Evolutionary conservation across 2,113 vertebrate genomes (phyloP).

Genomic region (Taxidea taxus): DNA sequence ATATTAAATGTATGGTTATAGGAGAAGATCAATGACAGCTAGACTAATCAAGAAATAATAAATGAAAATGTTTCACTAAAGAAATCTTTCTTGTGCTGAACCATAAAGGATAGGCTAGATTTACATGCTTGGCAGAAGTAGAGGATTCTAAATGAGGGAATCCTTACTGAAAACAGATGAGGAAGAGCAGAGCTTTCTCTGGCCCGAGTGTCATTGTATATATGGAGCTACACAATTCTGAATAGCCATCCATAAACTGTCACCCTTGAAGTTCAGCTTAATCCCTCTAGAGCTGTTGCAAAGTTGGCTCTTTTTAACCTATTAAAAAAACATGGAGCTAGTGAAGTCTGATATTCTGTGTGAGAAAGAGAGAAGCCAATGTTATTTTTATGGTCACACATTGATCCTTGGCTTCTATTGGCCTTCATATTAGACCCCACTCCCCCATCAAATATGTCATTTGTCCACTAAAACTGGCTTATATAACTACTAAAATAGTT

Average conservation of each 20-base stretch:
- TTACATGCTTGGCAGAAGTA: neutral
- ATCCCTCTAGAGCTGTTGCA: neutral
- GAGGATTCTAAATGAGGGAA: neutral
- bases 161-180: neutral
- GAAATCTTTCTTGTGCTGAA: neutral
- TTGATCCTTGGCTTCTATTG: neutral
- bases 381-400: conserved; percentile 3
- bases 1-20: neutral
- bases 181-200: neutral
- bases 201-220: neutral
- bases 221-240: neutral
- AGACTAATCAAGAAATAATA: neutral
- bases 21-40: neutral
- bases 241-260: conserved; percentile 34
- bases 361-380: neutral
- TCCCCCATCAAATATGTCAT: neutral
- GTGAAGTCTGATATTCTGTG: neutral
- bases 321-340: conserved; percentile 24
- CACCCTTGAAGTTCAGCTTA: conserved; percentile 4
- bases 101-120: neutral
- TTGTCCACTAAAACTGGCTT: neutral
- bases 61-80: neutral
- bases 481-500: neutral
- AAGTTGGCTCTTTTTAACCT: conserved; percentile 33
- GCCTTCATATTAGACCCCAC: neutral